Percentiles rank a stretch among this genome's conserved stretches.
These are phyloP conservation scores for Vicugna pacos DNA, from an alignment of 2,113 vertebrate species.

Conservation along the genomic window DNA sequence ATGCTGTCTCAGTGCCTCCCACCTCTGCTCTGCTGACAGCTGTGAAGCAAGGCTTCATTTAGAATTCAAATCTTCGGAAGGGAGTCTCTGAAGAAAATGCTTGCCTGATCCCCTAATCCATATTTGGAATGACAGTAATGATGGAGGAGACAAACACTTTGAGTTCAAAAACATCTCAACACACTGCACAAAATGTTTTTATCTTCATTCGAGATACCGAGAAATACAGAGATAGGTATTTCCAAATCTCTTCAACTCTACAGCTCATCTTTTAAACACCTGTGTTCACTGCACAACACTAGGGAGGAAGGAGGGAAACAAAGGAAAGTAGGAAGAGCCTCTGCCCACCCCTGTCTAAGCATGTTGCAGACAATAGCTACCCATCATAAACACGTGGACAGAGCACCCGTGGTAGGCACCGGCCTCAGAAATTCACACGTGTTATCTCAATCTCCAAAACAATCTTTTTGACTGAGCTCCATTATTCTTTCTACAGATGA, in stretches of 20 bases:
- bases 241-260: background rate
- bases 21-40: background rate
- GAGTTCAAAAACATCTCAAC: constrained; percentile 1
- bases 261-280: background rate
- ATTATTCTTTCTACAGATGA: background rate
- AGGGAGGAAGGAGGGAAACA: background rate
- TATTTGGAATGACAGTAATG: background rate
- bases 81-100: background rate
- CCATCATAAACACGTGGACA: background rate
- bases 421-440: background rate
- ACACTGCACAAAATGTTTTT: background rate
- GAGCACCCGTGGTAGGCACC: background rate
- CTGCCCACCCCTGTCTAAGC: background rate
- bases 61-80: background rate
- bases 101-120: background rate
- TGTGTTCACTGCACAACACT: background rate
- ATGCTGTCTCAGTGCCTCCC: background rate
- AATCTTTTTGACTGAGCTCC: background rate
- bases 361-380: background rate
- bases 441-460: background rate
- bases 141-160: background rate
- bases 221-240: background rate
- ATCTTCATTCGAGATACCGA: constrained; percentile 43
- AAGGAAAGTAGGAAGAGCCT: background rate
- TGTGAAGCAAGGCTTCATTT: background rate